phyloP scores from a whole-genome alignment of 2,888 invertebrate species.

The Sinohyriopsis cumingii region DNA sequence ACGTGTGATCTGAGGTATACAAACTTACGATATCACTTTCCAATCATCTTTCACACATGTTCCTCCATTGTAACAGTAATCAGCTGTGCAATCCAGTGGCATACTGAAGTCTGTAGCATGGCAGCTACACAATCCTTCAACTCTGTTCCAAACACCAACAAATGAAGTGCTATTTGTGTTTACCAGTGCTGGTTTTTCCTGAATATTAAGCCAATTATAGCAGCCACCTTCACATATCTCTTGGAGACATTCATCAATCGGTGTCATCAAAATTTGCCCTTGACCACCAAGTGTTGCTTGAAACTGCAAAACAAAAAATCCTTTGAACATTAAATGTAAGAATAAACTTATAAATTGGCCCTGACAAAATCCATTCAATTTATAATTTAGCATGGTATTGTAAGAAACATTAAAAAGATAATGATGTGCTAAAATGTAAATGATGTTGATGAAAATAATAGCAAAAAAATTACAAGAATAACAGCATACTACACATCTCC shows the following conservation, averaged over 20 bases:
- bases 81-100: conserved; percentile 83
- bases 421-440: too few species aligned
- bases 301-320: conserved; percentile 75
- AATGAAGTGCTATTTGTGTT: conserved; percentile 97
- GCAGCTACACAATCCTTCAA: conserved; percentile 83
- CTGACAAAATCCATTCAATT: background rate
- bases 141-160: conserved; percentile 95
- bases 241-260: conserved; percentile 80
- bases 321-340: background rate
- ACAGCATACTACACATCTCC: too few species aligned
- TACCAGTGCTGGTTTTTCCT: conserved; percentile 79
- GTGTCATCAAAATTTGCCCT: conserved; percentile 96
- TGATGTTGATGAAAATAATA: too few species aligned
- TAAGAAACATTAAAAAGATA: too few species aligned
- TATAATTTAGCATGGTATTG: too few species aligned
- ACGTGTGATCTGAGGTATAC: too few species aligned
- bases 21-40: conserved; percentile 52
- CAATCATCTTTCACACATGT: conserved; percentile 80
- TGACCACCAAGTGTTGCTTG: conserved; percentile 90
- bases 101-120: conserved; percentile 80
- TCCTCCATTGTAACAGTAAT: conserved; percentile 92
- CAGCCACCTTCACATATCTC: conserved; percentile 83
- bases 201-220: conserved; percentile 86
- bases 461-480: too few species aligned
- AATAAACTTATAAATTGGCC: background rate